A percentile compares a stretch with the other conserved stretches of the same genome.
Conservation (phyloP, 2,797 vertebrate species). For the Notolepis coatsorum region DNA sequence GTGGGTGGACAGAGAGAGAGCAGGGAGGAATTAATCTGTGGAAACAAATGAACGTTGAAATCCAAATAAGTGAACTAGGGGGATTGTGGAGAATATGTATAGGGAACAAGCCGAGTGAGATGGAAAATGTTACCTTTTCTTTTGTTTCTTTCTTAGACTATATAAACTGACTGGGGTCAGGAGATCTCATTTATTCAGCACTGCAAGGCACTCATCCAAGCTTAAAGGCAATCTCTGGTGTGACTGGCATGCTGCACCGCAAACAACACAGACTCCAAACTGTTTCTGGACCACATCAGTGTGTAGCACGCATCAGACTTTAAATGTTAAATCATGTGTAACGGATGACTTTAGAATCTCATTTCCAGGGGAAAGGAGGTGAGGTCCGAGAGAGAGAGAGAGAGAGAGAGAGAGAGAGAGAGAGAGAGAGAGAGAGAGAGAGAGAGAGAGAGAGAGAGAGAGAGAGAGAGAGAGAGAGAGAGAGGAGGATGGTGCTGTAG, state of each 20-base stretch:
- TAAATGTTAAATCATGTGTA: conserved; percentile 43
- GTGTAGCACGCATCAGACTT: conserved; percentile 28
- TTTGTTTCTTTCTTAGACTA: conserved; percentile 46
- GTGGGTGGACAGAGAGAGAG: conserved; percentile 55
- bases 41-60: conserved; percentile 37
- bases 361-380: conserved; percentile 39
- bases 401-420: no score
- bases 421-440: no score
- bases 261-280: conserved; percentile 46
- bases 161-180: conserved; percentile 38
- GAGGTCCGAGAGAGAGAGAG: no score
- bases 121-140: conserved; percentile 47
- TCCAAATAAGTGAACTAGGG: conserved; percentile 29
- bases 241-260: conserved; percentile 25
- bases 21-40: conserved; percentile 44
- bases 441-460: no score
- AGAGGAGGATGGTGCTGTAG: conserved; percentile 13
- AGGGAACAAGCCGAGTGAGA: conserved; percentile 31
- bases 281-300: conserved; percentile 35
- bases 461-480: no score
- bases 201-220: conserved; percentile 51
- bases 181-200: conserved; percentile 56
- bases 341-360: conserved; percentile 42
- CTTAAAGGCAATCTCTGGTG: conserved; percentile 40
- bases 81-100: conserved; percentile 3